Evolutionary conservation across 2,797 vertebrate species (phyloP).

Genomic region (Babyrousa celebensis): DNA sequence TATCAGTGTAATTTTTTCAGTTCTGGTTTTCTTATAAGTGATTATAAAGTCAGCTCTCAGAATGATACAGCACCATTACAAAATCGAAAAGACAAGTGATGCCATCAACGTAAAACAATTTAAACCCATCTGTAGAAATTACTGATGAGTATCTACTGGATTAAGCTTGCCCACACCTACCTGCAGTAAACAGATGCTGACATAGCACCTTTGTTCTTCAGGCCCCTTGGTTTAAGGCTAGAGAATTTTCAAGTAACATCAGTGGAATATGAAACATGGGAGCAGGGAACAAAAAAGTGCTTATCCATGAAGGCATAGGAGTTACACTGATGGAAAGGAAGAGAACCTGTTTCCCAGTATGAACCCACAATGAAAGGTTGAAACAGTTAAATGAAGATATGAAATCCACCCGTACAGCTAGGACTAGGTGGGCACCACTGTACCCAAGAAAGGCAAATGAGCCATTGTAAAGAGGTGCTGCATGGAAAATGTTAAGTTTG

Average conservation of each 20-base stretch:
- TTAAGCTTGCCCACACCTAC: background rate
- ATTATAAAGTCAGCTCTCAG: background rate
- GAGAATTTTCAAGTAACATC: background rate
- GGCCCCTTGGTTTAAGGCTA: background rate
- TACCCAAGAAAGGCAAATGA: background rate
- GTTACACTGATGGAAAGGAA: background rate
- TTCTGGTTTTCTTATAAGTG: background rate
- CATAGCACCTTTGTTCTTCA: background rate
- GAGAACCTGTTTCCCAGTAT: background rate
- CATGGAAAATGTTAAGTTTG: background rate
- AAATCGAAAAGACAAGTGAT: background rate
- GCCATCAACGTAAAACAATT: background rate
- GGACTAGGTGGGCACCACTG: background rate
- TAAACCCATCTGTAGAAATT: background rate
- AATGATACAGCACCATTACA: background rate
- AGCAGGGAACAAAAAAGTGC: background rate
- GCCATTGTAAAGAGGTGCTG: background rate
- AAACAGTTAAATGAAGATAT: background rate
- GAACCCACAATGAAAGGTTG: background rate
- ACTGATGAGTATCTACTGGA: background rate
- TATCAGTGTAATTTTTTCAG: background rate
- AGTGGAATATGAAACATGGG: background rate
- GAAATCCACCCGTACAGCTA: background rate
- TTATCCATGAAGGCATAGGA: background rate
- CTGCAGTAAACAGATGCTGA: background rate